A percentile compares a stretch with the other conserved stretches of the same genome.
phyloP scores from a whole-genome alignment of 2,113 vertebrate species.

The Entomyzon cyanotis region DNA sequence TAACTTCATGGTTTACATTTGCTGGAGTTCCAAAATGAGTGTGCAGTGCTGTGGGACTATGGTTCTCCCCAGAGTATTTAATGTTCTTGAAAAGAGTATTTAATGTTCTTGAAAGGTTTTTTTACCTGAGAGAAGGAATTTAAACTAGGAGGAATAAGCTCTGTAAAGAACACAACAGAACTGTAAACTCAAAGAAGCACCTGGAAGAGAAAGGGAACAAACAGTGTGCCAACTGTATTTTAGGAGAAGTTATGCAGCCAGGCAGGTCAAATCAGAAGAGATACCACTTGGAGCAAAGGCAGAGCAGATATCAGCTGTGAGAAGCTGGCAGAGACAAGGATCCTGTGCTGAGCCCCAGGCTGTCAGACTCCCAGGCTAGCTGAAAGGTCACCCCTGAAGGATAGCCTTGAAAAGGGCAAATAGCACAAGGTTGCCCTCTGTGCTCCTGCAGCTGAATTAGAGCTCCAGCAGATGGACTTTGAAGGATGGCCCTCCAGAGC shows the following conservation, averaged over 20 bases:
- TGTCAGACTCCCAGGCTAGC: conserved; percentile 55
- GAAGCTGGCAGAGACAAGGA: neutral
- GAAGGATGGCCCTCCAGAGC: conserved; percentile 35
- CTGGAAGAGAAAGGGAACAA: neutral
- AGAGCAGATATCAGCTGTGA: neutral
- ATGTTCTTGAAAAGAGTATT: fast-evolving
- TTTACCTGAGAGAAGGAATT: neutral
- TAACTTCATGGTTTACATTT: neutral
- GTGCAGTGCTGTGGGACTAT: neutral
- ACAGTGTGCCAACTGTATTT: neutral
- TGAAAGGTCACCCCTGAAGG: conserved; percentile 60
- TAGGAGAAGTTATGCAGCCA: neutral
- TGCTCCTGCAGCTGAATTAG: conserved; percentile 52
- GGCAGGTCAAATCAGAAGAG: neutral
- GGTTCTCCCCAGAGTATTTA: neutral
- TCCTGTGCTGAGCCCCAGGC: neutral
- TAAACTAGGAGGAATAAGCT: neutral
- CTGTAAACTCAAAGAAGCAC: neutral
- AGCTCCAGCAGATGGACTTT: conserved; percentile 17
- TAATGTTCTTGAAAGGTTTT: neutral
- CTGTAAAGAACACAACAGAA: neutral
- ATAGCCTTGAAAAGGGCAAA: conserved; percentile 49
- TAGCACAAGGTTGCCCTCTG: conserved; percentile 30
- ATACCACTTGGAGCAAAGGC: neutral
- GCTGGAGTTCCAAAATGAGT: neutral